Evolutionary conservation across 2,797 vertebrate species (phyloP).

Genomic region (Epinephelus coioides): DNA sequence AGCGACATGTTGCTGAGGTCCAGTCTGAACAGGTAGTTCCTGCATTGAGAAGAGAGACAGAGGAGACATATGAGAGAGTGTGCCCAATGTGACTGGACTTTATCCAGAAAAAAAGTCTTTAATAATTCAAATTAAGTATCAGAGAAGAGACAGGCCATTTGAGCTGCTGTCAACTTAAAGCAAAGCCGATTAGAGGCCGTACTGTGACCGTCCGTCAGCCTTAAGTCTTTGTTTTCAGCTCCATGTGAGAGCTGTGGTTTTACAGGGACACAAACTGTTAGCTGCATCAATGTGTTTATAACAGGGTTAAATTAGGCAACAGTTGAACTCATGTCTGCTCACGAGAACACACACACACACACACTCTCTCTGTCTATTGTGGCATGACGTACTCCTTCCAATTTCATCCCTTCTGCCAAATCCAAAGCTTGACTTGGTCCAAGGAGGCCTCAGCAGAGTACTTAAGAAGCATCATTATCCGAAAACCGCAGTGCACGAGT

Average conservation of each 20-base stretch:
- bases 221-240: slow-evolving; percentile 24
- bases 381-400: slow-evolving; percentile 43
- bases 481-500: slow-evolving; percentile 35
- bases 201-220: neutral
- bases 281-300: slow-evolving; percentile 6
- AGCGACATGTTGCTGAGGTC: slow-evolving; percentile 95
- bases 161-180: slow-evolving; percentile 19
- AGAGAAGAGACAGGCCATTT: neutral
- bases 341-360: slow-evolving; percentile 4
- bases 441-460: slow-evolving; percentile 51
- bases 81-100: neutral
- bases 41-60: slow-evolving; percentile 77
- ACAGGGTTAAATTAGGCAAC: slow-evolving; percentile 20
- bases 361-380: neutral
- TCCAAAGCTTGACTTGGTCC: slow-evolving; percentile 55
- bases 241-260: neutral
- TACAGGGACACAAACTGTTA: neutral
- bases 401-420: slow-evolving; percentile 51
- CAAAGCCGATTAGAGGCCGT: slow-evolving; percentile 19
- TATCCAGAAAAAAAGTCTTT: neutral
- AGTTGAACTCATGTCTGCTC: slow-evolving; percentile 21
- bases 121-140: slow-evolving; percentile 18
- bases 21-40: slow-evolving; percentile 99
- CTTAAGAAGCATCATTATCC: slow-evolving; percentile 69
- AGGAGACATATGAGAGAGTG: neutral